Base-by-base conservation (phyloP, 2,888 invertebrate species). In the Digitonthophagus gazella region DNA sequence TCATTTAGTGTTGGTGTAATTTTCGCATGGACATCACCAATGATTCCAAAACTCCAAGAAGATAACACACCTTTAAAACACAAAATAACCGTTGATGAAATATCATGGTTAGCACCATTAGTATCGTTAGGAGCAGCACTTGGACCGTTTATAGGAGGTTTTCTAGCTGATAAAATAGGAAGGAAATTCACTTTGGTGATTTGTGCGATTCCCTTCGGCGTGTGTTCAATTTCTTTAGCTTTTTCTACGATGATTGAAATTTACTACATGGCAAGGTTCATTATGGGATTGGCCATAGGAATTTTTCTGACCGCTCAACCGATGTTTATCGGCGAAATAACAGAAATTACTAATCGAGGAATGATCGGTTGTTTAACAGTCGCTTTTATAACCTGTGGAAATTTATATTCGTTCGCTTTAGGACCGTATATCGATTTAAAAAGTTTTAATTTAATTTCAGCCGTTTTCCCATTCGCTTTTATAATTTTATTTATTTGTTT, bases 281-380 rank as follows among this genome's bases (percentile, higher is more conserved):
- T 72, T 15, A 15, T 66, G 44, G 73, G 73, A 1, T 11, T 69
- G 11, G 65, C 19, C 14, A 22, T 65, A 8, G 71, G 71, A n/a
- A 44, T 58, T 8, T 83, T 89, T 14, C 90, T 90, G 82, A 89
- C 91, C 0, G 87, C 89, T 0, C 87, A 89, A 0, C 93, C 95
- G 0, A 91, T 93, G 87, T 95, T 94, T 82, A 88, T 93, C 72
- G 92, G 93, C 63, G 95, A 95, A 82, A 91, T 93, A 14, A 57
- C 72, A 2, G 71, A 73, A 64, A 66, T 71, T 3, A 65, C 67
- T 15, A 73, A 73, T 56, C 67, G 73, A 11, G 73, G 73, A 6
- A 63, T 67, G 2, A 28, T 73, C 11, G 68, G 69, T 15, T 71
- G 72, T 56, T 70, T 71, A 54, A 66, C 71, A 15, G 61, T 68